Evolutionary conservation across 1,140 invertebrate species (phyloP), one percentile per base, ranked within the genome.

Genomic region (Microplitis mediator): DNA sequence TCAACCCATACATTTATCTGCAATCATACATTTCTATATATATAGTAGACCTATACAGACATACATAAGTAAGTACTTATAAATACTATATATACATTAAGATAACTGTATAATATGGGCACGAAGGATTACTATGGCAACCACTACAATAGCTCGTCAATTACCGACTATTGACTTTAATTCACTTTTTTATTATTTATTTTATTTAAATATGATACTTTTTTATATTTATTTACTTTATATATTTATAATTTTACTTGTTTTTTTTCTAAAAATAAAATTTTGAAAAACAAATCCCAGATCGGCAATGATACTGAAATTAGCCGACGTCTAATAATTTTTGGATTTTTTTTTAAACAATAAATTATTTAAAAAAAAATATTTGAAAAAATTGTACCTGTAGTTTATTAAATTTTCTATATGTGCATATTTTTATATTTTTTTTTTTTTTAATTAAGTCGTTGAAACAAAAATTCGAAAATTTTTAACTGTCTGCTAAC

Each of bases 121-220:
- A 34, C 13, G 35, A 16, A 36, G 31, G 32, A 78, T 78, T 78
- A 75, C 77, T 78, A 78, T 78, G 77, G 77, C 77, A 78, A 78
- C 77, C 70, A n/a, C 56, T 73, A 75, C 63, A 71, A 56, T 50
- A 69, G 36, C 54, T 71, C 61, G 36, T 72, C 71, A 74, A 75
- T 76, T 67, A 70, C 62, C 62, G 68, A 71, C 73, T 78, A 78
- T 78, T 76, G 77, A 78, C 77, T 76, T 67, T 50, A 74, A 74
- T 54, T 54, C 60, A 74, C 71, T 70, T 60, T 64, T 63, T 67
- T 69, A 39, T 34, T 4, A 58, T 72, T 72, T 63, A 69, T 72
- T 75, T 34, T 31, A 62, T 63, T 72, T 75, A 64, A 71, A 75
- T 72, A 72, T 35, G 60, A 54, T n/a, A 54, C 61, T 45, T 45